A percentile compares a stretch with the other conserved stretches of the same genome.
Conservation (phyloP, 2,113 vertebrate genomes). For the Tursiops truncatus region DNA sequence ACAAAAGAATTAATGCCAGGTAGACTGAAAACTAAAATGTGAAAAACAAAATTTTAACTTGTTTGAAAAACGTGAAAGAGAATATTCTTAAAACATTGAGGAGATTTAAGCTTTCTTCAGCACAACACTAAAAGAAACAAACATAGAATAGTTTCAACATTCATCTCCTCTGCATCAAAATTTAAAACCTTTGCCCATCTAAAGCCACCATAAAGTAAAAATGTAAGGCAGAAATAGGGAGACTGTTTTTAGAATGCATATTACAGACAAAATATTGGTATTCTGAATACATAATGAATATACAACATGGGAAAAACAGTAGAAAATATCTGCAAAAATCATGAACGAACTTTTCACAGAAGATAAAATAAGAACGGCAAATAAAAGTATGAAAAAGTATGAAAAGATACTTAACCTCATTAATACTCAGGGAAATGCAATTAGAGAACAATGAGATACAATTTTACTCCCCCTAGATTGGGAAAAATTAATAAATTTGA, state of each 20-base stretch:
- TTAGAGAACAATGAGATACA: not conserved
- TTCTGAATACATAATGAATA: not conserved
- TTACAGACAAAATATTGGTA: not conserved
- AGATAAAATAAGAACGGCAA: not conserved
- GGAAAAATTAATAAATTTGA: not conserved
- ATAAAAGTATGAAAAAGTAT: not conserved
- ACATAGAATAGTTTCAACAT: not conserved
- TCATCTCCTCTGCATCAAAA: not conserved
- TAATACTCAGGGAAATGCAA: not conserved
- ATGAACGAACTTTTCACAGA: not conserved
- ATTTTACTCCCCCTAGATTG: not conserved
- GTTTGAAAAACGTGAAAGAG: not conserved
- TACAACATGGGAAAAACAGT: not conserved
- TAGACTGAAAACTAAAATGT: not conserved
- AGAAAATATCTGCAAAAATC: not conserved
- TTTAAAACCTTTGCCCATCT: not conserved
- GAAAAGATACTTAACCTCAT: not conserved
- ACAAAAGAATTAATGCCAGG: not conserved
- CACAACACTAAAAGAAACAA: not conserved
- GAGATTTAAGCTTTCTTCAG: not conserved
- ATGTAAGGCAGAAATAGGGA: not conserved
- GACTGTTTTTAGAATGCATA: not conserved
- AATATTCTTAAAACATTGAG: not conserved
- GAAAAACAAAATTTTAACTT: not conserved
- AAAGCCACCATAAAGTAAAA: not conserved